Percentiles rank a stretch among this genome's conserved stretches.
Evolutionary conservation across 2,797 vertebrate genomes (phyloP).

Genomic region (Tarsius wallacei): DNA sequence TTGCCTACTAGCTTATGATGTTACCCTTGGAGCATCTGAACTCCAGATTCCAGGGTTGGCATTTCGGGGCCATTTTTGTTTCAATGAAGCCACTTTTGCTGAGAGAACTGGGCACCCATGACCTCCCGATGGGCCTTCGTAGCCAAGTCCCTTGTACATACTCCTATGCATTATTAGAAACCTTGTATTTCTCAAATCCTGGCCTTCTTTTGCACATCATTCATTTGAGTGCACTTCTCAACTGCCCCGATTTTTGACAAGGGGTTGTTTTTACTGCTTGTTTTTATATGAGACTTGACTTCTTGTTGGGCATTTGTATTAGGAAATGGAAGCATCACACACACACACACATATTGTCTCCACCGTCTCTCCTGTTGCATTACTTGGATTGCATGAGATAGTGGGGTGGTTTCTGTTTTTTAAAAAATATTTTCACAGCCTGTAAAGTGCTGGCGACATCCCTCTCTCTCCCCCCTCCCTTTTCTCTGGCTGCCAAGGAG

Average conservation of each 20-base stretch:
- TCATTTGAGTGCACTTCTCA: constrained; percentile 82
- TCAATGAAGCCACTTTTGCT: constrained; percentile 71
- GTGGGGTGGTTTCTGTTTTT: constrained; percentile 54
- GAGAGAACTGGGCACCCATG: constrained; percentile 67
- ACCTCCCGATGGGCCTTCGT: constrained; percentile 54
- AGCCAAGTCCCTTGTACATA: constrained; percentile 88
- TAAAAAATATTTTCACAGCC: constrained; percentile 70
- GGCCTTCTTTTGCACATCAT: constrained; percentile 84
- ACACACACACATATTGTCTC: constrained; percentile 71
- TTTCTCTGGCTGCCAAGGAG: constrained; percentile 83
- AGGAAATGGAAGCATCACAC: constrained; percentile 82
- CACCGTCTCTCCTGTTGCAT: constrained; percentile 60
- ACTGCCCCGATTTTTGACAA: constrained; percentile 88
- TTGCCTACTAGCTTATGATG: not conserved
- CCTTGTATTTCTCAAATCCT: constrained; percentile 83
- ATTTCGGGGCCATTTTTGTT: constrained; percentile 45
- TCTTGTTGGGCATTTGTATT: constrained; percentile 85
- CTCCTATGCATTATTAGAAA: constrained; percentile 75
- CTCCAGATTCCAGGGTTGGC: not conserved
- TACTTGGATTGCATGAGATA: constrained; percentile 79
- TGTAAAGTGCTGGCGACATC: constrained; percentile 84
- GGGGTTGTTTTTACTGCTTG: constrained; percentile 90
- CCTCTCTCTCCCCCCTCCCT: constrained; percentile 16
- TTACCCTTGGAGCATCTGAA: constrained; percentile 34
- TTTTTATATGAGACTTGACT: constrained; percentile 85